Evolutionary conservation across 2,113 vertebrate genomes (phyloP).

Genomic region (Cololabis saira): DNA sequence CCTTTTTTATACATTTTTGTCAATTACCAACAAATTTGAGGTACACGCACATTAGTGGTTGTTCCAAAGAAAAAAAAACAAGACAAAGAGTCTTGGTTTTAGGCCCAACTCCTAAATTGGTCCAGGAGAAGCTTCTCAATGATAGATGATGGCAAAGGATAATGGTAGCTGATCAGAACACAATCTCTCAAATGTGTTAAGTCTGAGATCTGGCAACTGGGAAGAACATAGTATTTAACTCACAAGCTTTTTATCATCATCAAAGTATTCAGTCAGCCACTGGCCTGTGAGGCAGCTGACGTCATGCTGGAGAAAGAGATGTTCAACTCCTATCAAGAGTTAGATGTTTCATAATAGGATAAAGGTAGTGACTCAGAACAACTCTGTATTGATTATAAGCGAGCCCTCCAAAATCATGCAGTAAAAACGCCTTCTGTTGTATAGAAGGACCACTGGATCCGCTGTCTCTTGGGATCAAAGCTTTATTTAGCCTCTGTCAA

Average conservation of each 20-base stretch:
- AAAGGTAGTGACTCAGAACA: too few species aligned
- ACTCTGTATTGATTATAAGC: background rate
- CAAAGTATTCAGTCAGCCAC: background rate
- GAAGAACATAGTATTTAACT: background rate
- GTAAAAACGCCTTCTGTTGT: background rate
- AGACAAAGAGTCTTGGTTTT: background rate
- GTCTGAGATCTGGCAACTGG: background rate
- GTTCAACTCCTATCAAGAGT: background rate
- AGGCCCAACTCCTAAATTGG: background rate
- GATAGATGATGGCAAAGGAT: background rate
- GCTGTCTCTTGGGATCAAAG: background rate
- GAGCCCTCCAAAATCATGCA: background rate
- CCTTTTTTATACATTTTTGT: background rate
- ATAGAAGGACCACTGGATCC: background rate
- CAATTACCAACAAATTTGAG: background rate
- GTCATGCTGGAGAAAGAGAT: background rate
- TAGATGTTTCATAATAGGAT: background rate
- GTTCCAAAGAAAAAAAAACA: background rate
- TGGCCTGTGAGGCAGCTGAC: background rate
- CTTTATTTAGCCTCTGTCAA: background rate
- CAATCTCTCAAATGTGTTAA: background rate
- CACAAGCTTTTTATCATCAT: too few species aligned
- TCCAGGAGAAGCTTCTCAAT: background rate
- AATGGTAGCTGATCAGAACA: background rate
- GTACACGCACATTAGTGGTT: background rate